Base-by-base conservation (phyloP, 2,888 invertebrate genomes). In the Cerastoderma edule region DNA sequence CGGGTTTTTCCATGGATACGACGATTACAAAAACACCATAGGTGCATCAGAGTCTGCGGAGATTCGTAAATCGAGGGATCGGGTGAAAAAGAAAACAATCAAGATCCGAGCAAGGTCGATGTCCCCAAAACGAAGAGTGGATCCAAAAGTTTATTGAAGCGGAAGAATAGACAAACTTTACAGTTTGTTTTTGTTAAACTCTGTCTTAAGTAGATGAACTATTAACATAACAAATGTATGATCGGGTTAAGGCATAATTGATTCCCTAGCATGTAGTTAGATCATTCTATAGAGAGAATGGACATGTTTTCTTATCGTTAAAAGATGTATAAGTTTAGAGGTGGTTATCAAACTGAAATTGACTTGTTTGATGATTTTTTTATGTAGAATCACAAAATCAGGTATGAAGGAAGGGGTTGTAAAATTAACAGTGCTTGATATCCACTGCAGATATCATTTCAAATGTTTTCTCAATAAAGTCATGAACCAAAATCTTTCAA, bases 131-230 rank as follows among this genome's bases (percentile, higher is more conserved):
- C 84, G 89, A 72, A 78, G 89, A 66, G 63, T 78, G 28, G 90
- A 90, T 76, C 88, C 88, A 5, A 80, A 91, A 69, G 84, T 86
- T 27, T 91, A 91, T 72, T 91, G 83, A 87, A 54, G 28, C 74
- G 35, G 24, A 10, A 27, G 50, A 13, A 60, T 6, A n/a, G n/a
- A 50, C 50, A 24, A 50, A 50, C 24, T 22, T 22, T 50, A 50
- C 19, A n/a, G 10, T 50, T 22, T 35, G 27, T 24, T 39, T 6
- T 60, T 39, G 35, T 60, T 24, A 6, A 10, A 22, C 22, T 22
- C 35, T 27, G 33, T 60, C 35, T 39, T 35, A 60, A 39, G 60
- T 60, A 60, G 60, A 35, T 57, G 33, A 32, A 39, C 30, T n/a
- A 33, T 39, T 56, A 56, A 24, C 32, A 56, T 50, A 50, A 50